Base-by-base conservation (phyloP, 2,888 invertebrate species). In the Gisinianus flammeolus region DNA sequence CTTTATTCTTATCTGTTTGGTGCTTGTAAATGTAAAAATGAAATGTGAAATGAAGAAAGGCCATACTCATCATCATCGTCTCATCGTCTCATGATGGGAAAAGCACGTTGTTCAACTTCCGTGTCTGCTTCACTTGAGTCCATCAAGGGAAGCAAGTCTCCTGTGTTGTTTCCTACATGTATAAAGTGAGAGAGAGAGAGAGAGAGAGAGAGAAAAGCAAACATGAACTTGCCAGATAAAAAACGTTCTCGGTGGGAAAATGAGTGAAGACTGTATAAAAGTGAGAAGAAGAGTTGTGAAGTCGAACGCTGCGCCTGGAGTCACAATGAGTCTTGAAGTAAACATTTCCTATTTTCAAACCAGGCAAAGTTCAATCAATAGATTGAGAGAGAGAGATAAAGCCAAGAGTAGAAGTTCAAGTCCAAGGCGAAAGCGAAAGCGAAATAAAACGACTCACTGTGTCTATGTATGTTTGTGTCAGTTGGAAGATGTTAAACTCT, bases 321-420 rank as follows among this genome's bases (percentile, higher is more conserved):
- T 31, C 2, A 12, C 16, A 5, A 24, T 52, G 56, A 22, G 31
- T 6, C 10, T 31, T 62, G 64, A 24, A 64, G 28, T 26, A 5
- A 16, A 10, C 19, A 19, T n/a, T 12, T 8, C 12, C 56, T 54
- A 44, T 4, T 56, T 56, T 19, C n/a, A 66, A 8, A 62, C 26
- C 6, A 22, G 26, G 24, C 19, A n/a, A 44, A 5, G 5, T 24
- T n/a, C 8, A 54, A 52, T 54, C 52, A 54, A 71, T 71, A 71
- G 71, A 71, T 71, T 30, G 54, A 71, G 71, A 71, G 56, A 71
- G 54, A 71, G 19, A 24, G 22, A 12, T 70, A 24, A 70, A 22
- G 70, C 30, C 56, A 3, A 4, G 56, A 3, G 4, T 56, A 22
- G 56, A 12, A 56, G 5, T 56, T 19, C n/a, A 56, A 56, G 56